phyloP scores from a whole-genome alignment of 2,113 vertebrate genomes.

The Noturus placidus region DNA sequence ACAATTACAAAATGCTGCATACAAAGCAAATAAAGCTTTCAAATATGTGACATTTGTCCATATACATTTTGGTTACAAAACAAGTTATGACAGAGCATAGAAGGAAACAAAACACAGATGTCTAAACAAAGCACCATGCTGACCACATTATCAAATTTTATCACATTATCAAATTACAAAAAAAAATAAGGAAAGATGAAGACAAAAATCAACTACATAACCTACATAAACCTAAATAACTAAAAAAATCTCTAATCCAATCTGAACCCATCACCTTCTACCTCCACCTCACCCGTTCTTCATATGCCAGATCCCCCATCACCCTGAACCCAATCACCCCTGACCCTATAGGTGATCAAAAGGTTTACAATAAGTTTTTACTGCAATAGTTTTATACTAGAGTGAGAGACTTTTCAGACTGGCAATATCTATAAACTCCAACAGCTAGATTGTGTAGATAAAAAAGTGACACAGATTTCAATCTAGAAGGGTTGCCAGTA shows the following conservation, averaged over 20 bases:
- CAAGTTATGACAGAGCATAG: neutral
- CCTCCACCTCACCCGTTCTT: too few species aligned
- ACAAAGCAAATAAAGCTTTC: neutral
- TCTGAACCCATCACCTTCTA: neutral
- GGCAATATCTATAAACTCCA: neutral
- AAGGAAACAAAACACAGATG: neutral
- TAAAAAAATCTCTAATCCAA: neutral
- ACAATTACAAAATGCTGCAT: neutral
- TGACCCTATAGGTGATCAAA: neutral
- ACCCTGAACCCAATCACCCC: neutral
- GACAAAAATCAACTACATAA: neutral
- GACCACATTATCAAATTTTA: neutral
- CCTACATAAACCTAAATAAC: neutral
- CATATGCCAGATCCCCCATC: too few species aligned
- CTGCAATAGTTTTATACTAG: neutral
- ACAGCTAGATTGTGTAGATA: neutral
- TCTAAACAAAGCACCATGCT: neutral
- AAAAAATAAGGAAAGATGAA: neutral
- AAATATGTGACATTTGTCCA: neutral
- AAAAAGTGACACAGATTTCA: neutral
- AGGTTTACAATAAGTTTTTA: neutral
- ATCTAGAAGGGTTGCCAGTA: neutral
- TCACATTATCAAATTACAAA: neutral
- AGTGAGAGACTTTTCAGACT: neutral
- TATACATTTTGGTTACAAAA: neutral